phyloP scores from a whole-genome alignment of 2,113 vertebrate genomes.

The Eupsittula cactorum region DNA sequence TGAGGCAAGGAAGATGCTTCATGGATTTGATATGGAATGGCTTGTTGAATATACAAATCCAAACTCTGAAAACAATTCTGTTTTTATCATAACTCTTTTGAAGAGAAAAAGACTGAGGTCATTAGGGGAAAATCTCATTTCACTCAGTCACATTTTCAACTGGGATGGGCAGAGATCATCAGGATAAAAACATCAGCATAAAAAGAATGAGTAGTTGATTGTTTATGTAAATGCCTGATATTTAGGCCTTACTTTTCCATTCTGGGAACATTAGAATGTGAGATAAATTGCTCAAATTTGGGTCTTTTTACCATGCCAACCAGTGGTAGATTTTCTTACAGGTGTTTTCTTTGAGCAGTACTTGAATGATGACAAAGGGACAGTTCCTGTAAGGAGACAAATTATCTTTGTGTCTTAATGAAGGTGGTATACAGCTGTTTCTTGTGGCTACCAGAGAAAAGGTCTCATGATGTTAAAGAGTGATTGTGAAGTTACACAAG shows the following conservation, averaged over 20 bases:
- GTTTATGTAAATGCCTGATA: not conserved
- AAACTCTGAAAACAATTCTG: not conserved
- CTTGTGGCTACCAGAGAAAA: not conserved
- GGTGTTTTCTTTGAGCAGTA: not conserved
- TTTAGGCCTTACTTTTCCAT: not conserved
- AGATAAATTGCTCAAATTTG: not conserved
- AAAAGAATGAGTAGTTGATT: not conserved
- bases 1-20: not conserved
- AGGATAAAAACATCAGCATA: not conserved
- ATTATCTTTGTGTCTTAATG: not conserved
- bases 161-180: not conserved
- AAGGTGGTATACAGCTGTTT: not conserved
- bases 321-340: not conserved
- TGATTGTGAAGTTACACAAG: not conserved
- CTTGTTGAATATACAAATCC: not conserved
- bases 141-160: not conserved
- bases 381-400: not conserved
- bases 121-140: not conserved
- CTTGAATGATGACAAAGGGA: not conserved
- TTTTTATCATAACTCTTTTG: not conserved
- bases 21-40: not conserved
- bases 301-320: not conserved
- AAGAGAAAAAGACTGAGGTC: not conserved
- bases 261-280: not conserved
- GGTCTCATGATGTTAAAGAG: not conserved